Percentiles rank a stretch among this genome's conserved stretches.
Evolutionary conservation across 2,888 invertebrate genomes (phyloP).

Genomic region (Rotaria sp.): DNA sequence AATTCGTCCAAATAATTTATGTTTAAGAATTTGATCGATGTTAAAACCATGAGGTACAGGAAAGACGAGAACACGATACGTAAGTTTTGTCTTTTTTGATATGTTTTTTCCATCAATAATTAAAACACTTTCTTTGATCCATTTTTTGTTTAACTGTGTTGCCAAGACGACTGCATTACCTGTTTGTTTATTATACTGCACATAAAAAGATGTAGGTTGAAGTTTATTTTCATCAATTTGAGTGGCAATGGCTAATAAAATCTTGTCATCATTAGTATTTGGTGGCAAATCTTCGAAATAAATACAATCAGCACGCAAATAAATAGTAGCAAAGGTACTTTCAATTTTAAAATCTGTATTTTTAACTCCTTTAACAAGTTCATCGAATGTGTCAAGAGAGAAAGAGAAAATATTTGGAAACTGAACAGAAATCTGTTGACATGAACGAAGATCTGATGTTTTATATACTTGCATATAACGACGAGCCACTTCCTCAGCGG

Average conservation of each 20-base stretch:
- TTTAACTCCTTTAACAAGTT: not conserved
- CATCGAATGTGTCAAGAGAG: not conserved
- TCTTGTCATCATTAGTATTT: not conserved
- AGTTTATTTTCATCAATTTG: not conserved
- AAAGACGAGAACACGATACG: not conserved
- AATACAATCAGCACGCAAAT: not conserved
- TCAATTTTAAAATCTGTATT: not conserved
- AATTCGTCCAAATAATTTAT: not conserved
- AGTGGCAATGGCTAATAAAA: not conserved
- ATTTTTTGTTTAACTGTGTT: not conserved
- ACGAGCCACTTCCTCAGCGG: not conserved
- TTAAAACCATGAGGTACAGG: not conserved
- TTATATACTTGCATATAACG: not conserved
- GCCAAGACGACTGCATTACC: not conserved
- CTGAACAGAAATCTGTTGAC: not conserved
- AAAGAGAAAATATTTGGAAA: not conserved
- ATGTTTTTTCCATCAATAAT: not conserved
- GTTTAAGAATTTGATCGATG: not conserved
- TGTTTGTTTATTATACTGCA: not conserved
- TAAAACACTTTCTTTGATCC: not conserved
- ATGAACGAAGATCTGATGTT: not conserved
- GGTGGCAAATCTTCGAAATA: not conserved
- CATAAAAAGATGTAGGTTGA: not conserved
- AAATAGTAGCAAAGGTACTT: not conserved
- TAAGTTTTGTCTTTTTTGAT: not conserved